Percentiles rank a stretch among this genome's conserved stretches.
Evolutionary conservation across 2,113 vertebrate species (phyloP).

Genomic region (Danio rerio): GRCz12tu NC_133182.1:31078001-31078500

Average conservation of each 20-base stretch:
- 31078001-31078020: conserved; percentile 17
- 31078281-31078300: neutral
- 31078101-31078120: conserved; percentile 74
- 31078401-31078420: neutral
- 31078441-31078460: conserved; percentile 35
- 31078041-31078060: conserved; percentile 75
- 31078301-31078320: neutral
- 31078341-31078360: neutral
- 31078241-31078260: neutral
- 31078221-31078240: neutral
- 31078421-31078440: conserved; percentile 28
- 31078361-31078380: neutral
- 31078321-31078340: neutral
- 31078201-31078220: neutral
- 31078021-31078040: conserved; percentile 76
- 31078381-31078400: neutral
- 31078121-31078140: conserved; percentile 38
- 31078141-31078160: neutral
- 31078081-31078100: conserved; percentile 74
- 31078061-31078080: conserved; percentile 70
- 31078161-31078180: neutral
- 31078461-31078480: conserved; percentile 35
- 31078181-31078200: conserved; percentile 8
- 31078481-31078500: conserved; percentile 34
- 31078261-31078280: neutral